These are phyloP conservation scores for Dasyprocta punctata DNA, from an alignment of 2,113 vertebrate genomes.

Conservation along the genomic window DNA sequence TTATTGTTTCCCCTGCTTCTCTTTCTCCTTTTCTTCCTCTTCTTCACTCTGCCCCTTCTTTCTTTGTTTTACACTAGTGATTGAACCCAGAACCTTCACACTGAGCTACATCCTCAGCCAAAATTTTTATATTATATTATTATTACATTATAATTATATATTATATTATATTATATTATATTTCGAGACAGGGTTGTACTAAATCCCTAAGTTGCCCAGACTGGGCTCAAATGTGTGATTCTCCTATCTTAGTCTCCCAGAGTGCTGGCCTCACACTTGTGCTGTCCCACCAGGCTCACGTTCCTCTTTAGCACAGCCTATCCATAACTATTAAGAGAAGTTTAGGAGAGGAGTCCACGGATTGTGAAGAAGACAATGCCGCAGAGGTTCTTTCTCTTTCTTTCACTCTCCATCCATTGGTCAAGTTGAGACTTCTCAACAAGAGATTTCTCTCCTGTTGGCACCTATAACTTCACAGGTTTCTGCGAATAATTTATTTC, in stretches of 20 bases:
- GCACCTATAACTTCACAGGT: not conserved
- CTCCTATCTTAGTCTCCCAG: not conserved
- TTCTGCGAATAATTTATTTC: not conserved
- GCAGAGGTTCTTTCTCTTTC: not conserved
- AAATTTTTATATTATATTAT: not conserved
- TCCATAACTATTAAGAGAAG: not conserved
- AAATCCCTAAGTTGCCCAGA: not conserved
- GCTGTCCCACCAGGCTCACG: too few relatives aligned
- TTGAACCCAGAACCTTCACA: not conserved
- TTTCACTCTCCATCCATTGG: not conserved
- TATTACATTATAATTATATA: too few relatives aligned
- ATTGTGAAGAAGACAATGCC: not conserved
- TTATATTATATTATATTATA: not conserved
- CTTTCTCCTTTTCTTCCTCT: not conserved
- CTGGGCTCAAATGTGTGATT: not conserved
- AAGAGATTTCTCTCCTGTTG: not conserved
- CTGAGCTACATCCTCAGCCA: not conserved
- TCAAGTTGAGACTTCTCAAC: not conserved
- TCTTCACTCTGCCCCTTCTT: not conserved
- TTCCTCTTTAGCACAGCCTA: not conserved
- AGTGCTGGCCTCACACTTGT: not conserved
- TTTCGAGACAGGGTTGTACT: not conserved
- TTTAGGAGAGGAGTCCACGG: not conserved
- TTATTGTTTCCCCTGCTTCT: not conserved
- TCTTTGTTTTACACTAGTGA: not conserved